phyloP scores from a whole-genome alignment of 2,888 invertebrate genomes.

The Idaea biselata region DNA sequence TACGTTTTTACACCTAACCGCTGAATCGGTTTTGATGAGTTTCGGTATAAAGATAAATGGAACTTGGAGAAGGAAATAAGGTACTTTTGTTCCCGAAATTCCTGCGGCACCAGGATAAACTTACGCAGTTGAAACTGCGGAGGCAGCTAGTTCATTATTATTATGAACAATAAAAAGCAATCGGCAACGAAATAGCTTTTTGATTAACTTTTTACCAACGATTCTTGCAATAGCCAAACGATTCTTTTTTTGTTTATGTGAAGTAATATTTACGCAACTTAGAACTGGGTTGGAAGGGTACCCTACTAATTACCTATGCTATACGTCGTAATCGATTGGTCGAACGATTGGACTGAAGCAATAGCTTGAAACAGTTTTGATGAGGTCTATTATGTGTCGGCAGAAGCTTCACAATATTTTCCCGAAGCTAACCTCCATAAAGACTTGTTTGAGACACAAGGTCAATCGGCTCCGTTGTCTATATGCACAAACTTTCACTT shows the following conservation, averaged over 20 bases:
- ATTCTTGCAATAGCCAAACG: background rate
- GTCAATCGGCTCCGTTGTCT: constrained; percentile 37
- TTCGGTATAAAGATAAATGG: too few relatives aligned
- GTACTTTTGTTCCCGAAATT: too few relatives aligned
- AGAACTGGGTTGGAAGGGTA: background rate
- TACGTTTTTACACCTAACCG: too few relatives aligned
- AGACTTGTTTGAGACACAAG: constrained; percentile 30
- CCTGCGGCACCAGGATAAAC: too few relatives aligned
- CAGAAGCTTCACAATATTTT: constrained; percentile 33
- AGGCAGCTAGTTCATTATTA: too few relatives aligned
- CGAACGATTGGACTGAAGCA: background rate
- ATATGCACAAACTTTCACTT: constrained; percentile 48
- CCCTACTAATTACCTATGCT: background rate
- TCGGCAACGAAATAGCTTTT: background rate
- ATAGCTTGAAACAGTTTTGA: constrained; percentile 5
- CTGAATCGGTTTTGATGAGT: too few relatives aligned
- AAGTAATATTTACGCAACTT: background rate
- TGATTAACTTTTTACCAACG: background rate
- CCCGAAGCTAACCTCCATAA: constrained; percentile 21
- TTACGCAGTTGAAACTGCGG: too few relatives aligned
- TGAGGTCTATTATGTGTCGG: constrained; percentile 11
- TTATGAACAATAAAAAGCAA: background rate
- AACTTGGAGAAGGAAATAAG: too few relatives aligned
- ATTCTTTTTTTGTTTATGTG: background rate
- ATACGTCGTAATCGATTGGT: background rate